Conservation (phyloP, 1,140 invertebrate genomes). For the Carcinoscorpius rotundicauda region DNA sequence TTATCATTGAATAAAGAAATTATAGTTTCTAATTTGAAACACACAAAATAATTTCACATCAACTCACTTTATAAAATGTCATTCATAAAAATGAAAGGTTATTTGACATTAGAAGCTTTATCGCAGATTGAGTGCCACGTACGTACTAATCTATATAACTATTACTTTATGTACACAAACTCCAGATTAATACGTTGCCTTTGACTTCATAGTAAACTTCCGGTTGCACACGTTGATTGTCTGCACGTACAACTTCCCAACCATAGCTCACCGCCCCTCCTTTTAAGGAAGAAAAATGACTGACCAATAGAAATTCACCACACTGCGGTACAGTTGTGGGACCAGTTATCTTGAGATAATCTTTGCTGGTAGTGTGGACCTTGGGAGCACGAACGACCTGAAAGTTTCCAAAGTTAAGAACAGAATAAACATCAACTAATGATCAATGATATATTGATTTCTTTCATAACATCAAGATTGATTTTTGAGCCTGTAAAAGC, state of each 20-base stretch:
- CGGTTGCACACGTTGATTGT: background rate
- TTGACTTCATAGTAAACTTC: background rate
- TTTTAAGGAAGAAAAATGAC: slow-evolving; percentile 22
- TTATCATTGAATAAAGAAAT: no score
- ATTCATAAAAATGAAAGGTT: background rate
- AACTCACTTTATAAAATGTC: no score
- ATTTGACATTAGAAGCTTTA: background rate
- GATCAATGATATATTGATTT: no score
- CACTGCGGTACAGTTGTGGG: slow-evolving; percentile 20
- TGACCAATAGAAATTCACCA: slow-evolving; percentile 20
- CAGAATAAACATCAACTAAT: no score
- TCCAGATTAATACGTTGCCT: background rate
- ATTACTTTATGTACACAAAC: background rate
- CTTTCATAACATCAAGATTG: no score
- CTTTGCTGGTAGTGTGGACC: background rate
- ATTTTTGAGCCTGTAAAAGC: no score
- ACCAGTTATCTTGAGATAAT: slow-evolving; percentile 6
- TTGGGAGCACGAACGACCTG: slow-evolving; percentile 8
- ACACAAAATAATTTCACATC: no score
- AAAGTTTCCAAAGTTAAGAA: no score
- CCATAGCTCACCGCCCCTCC: slow-evolving; percentile 18
- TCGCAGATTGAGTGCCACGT: no score
- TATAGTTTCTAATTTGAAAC: no score
- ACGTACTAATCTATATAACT: no score
- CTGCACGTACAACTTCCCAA: slow-evolving; percentile 10